Evolutionary conservation across 2,797 vertebrate species (phyloP).

Genomic region (Pantherophis vulpinus): DNA sequence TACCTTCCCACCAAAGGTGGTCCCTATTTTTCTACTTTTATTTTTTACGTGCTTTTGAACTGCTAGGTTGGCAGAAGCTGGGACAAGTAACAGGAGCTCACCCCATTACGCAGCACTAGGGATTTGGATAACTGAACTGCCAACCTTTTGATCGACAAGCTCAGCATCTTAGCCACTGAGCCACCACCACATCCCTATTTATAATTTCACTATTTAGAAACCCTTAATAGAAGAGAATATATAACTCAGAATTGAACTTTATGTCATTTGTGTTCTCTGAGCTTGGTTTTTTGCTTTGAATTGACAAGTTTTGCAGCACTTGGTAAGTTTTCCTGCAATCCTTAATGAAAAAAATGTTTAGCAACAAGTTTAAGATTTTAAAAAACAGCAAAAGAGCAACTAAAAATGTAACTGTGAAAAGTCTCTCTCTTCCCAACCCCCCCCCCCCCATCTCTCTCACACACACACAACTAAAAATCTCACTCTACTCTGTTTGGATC

Average conservation of each 20-base stretch:
- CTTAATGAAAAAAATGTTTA: neutral
- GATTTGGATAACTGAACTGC: no score
- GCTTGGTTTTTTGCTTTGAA: neutral
- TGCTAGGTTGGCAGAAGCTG: no score
- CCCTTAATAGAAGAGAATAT: neutral
- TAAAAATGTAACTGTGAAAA: neutral
- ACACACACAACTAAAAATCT: neutral
- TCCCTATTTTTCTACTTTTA: no score
- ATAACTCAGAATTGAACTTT: neutral
- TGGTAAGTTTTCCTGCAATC: neutral
- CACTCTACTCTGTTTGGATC: conserved; percentile 37
- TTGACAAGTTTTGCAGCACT: neutral
- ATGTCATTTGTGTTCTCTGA: neutral
- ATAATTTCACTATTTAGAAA: neutral
- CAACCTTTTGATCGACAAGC: no score
- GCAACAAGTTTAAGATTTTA: neutral
- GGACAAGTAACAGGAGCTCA: no score
- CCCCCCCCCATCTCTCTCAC: rapidly evolving
- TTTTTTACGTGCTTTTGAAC: no score
- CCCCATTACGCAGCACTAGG: no score
- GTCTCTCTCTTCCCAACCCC: neutral
- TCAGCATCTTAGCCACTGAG: no score
- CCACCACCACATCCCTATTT: no score
- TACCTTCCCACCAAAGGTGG: no score
- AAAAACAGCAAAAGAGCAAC: neutral